Conservation (phyloP, 2,888 invertebrate genomes). For the Lasioglossum malachurum region DNA sequence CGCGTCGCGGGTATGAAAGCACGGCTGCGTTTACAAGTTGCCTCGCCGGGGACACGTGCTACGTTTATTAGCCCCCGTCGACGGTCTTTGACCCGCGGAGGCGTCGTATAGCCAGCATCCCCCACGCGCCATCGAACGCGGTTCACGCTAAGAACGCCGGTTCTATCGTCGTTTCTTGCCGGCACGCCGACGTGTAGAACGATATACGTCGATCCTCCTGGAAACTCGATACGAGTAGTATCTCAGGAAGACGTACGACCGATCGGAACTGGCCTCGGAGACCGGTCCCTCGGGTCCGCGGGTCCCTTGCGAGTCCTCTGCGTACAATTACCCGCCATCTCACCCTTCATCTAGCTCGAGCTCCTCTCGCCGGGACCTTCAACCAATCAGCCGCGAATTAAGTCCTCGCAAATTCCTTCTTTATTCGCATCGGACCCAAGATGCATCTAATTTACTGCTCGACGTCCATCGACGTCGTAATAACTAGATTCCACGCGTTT, state of each 20-base stretch:
- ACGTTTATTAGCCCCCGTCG: conserved; percentile 66
- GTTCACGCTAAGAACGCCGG: conserved; percentile 40
- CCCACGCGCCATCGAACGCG: conserved; percentile 19
- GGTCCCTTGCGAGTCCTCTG: conserved; percentile 40
- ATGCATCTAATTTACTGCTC: not conserved
- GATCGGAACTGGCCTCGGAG: conserved; percentile 67
- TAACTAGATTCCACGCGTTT: not conserved
- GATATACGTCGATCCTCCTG: conserved; percentile 67
- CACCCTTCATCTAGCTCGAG: conserved; percentile 50
- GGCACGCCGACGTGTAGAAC: conserved; percentile 54
- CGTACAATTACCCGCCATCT: conserved; percentile 56
- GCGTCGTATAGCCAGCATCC: conserved; percentile 43
- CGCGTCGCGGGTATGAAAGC: conserved; percentile 43
- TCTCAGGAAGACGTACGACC: conserved; percentile 77
- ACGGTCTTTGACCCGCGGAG: conserved; percentile 68
- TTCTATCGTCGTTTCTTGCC: conserved; percentile 60
- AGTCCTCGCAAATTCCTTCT: not conserved
- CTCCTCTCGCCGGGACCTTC: conserved; percentile 10
- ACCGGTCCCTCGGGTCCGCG: conserved; percentile 54
- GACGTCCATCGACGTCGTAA: not conserved
- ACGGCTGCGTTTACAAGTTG: conserved; percentile 53
- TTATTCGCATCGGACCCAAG: not conserved
- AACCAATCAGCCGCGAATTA: not conserved
- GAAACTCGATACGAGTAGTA: conserved; percentile 77
- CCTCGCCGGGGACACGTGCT: conserved; percentile 55